A percentile compares a stretch with the other conserved stretches of the same genome.
Evolutionary conservation across 2,113 vertebrate genomes (phyloP).

Genomic region (Colius striatus): DNA sequence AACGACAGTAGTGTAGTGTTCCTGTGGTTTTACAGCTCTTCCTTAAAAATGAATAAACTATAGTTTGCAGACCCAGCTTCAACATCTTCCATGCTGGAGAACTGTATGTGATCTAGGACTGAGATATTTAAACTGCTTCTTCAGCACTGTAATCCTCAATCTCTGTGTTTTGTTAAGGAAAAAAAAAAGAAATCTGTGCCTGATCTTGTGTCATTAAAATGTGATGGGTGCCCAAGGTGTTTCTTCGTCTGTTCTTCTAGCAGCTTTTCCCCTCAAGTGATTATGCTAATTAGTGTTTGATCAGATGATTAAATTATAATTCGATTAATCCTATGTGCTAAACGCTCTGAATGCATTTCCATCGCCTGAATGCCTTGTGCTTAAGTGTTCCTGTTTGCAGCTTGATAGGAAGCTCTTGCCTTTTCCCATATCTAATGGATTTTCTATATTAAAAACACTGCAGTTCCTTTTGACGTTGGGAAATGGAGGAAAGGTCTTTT

Average conservation of each 20-base stretch:
- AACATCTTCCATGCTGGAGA: neutral
- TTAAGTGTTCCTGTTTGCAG: constrained; percentile 42
- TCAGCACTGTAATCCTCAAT: neutral
- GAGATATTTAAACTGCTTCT: neutral
- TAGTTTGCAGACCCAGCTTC: neutral
- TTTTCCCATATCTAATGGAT: neutral
- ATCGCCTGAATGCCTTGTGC: constrained; percentile 75
- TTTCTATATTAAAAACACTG: neutral
- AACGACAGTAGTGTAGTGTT: neutral
- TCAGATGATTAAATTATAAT: constrained; percentile 96
- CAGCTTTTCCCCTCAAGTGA: constrained; percentile 87
- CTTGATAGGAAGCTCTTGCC: neutral
- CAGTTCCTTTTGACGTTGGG: neutral
- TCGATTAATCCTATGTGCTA: constrained; percentile 86
- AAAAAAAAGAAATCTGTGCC: neutral
- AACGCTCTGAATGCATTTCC: constrained; percentile 85
- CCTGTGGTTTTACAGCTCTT: neutral
- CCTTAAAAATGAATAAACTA: neutral
- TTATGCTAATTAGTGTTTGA: constrained; percentile 95
- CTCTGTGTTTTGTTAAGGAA: neutral
- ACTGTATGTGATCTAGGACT: neutral
- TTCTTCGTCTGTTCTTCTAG: constrained; percentile 81
- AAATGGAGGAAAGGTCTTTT: neutral
- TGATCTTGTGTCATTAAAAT: constrained; percentile 56
- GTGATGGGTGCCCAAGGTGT: constrained; percentile 77